Evolutionary conservation across 2,888 invertebrate genomes (phyloP).

Genomic region (Patella depressa): DNA sequence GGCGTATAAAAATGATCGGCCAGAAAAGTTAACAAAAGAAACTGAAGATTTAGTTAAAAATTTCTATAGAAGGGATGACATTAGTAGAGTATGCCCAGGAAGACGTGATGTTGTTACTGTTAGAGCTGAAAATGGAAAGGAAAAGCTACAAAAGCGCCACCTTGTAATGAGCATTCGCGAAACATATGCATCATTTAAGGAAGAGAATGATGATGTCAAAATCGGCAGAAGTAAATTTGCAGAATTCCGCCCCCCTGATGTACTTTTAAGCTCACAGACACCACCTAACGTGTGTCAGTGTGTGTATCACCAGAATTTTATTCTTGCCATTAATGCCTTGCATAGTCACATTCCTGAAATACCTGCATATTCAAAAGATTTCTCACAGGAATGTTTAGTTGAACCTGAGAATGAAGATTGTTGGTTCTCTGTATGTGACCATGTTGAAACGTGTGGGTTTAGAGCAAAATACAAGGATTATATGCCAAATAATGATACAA

Average conservation of each 20-base stretch:
- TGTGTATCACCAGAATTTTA: not conserved
- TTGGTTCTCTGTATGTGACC: not conserved
- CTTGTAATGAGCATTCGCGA: not conserved
- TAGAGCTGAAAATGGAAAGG: not conserved
- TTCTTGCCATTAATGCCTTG: not conserved
- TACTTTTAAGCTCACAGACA: conserved; percentile 1
- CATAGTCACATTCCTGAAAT: not conserved
- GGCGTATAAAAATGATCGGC: too few species aligned
- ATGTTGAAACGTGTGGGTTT: not conserved
- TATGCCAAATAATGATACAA: not conserved
- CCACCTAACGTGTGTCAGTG: not conserved
- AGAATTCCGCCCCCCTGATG: conserved; percentile 2
- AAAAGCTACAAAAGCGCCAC: conserved; percentile 4
- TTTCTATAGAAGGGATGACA: not conserved
- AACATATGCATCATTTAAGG: not conserved
- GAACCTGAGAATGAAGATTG: not conserved
- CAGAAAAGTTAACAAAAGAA: not conserved
- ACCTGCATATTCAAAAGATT: not conserved
- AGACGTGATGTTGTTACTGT: conserved; percentile 9
- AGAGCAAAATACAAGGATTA: not conserved
- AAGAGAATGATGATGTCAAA: not conserved
- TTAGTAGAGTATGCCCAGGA: not conserved
- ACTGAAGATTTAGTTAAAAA: not conserved
- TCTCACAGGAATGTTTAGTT: not conserved
- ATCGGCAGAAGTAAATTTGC: not conserved